phyloP scores from a whole-genome alignment of 2,888 invertebrate genomes.

The Stictocephala bisonia region DNA sequence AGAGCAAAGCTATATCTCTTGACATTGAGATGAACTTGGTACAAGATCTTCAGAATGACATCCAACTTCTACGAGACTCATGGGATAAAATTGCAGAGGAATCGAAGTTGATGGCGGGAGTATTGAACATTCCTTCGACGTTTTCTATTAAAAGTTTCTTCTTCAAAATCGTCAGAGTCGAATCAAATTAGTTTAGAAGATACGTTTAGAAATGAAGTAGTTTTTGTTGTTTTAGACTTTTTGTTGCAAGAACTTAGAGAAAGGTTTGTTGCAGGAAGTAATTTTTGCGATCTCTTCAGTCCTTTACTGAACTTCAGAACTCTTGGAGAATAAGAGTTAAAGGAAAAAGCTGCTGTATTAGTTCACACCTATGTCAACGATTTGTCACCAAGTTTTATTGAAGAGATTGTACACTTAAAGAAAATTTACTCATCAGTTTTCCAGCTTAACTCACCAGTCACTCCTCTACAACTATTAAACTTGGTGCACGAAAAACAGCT shows the following conservation, averaged over 20 bases:
- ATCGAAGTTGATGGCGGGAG: background rate
- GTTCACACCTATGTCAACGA: background rate
- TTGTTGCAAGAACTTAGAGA: background rate
- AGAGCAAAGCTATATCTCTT: slow-evolving; percentile 33
- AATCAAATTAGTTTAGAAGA: background rate
- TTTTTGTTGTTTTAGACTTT: background rate
- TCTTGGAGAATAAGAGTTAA: background rate
- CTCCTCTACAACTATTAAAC: slow-evolving; percentile 12
- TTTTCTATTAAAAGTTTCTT: background rate
- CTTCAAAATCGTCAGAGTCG: no score
- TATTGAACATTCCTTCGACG: background rate
- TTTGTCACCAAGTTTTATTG: background rate
- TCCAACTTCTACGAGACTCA: slow-evolving; percentile 3
- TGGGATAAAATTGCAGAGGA: slow-evolving; percentile 9
- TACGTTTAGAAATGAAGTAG: background rate
- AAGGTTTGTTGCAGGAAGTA: background rate
- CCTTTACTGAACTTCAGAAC: background rate
- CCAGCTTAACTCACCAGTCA: background rate
- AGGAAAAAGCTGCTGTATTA: background rate
- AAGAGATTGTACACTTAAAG: slow-evolving; percentile 1
- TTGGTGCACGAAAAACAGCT: slow-evolving; percentile 7
- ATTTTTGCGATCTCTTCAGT: background rate
- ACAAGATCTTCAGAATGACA: slow-evolving; percentile 13
- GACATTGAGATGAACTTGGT: slow-evolving; percentile 27
- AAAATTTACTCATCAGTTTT: slow-evolving; percentile 1